These are phyloP conservation scores for Ypsolopha scabrella DNA, from an alignment of 2,888 invertebrate genomes.

Conservation along the genomic window DNA sequence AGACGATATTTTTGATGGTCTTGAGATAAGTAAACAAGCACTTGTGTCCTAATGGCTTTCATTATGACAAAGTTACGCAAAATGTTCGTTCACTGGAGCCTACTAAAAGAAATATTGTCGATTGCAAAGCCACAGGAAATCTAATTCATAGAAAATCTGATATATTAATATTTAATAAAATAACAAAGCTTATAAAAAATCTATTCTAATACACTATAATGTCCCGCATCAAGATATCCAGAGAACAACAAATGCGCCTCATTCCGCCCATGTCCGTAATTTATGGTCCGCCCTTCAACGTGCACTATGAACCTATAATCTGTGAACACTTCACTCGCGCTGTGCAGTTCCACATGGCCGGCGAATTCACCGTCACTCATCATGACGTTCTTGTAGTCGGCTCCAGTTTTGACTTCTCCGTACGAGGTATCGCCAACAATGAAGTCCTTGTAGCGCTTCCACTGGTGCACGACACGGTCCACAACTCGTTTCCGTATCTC, in stretches of 20 bases:
- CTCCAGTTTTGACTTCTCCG: constrained; percentile 25
- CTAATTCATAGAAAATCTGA: too few relatives aligned
- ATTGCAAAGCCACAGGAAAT: too few relatives aligned
- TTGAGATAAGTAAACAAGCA: too few relatives aligned
- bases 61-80: too few relatives aligned
- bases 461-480: constrained; percentile 40
- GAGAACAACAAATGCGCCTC: constrained; percentile 51
- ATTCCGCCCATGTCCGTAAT: constrained; percentile 42
- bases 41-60: too few relatives aligned
- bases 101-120: too few relatives aligned
- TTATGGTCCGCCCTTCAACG: constrained; percentile 36
- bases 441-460: constrained; percentile 51
- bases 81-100: too few relatives aligned
- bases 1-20: too few relatives aligned
- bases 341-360: constrained; percentile 52
- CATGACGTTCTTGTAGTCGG: constrained; percentile 43
- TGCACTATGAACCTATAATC: constrained; percentile 52
- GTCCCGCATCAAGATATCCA: constrained; percentile 50
- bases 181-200: not conserved
- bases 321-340: constrained; percentile 39
- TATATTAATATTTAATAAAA: too few relatives aligned
- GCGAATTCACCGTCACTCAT: constrained; percentile 50
- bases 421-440: constrained; percentile 54
- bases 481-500: constrained; percentile 43
- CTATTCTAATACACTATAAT: constrained; percentile 52